Percentiles rank a stretch among this genome's conserved stretches.
phyloP scores from a whole-genome alignment of 2,113 vertebrate species.

The Alosa alosa region DNA sequence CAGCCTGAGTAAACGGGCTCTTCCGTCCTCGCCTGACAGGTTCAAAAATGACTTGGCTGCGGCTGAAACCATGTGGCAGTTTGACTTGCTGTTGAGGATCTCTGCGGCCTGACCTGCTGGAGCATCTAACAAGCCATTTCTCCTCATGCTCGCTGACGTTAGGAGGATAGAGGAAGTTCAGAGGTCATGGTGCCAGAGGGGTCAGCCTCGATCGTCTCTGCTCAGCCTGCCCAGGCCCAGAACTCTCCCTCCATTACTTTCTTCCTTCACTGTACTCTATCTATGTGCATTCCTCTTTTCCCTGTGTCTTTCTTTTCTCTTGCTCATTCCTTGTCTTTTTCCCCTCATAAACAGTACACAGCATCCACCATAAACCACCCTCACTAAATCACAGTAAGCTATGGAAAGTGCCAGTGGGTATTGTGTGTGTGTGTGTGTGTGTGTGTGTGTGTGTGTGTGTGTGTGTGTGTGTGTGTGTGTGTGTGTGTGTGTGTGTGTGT shows the following conservation, averaged over 20 bases:
- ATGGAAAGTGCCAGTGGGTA: neutral
- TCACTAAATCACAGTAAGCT: neutral
- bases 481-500: neutral
- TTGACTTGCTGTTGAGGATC: neutral
- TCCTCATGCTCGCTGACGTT: neutral
- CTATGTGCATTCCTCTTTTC: neutral
- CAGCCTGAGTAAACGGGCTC: neutral
- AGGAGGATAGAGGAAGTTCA: neutral
- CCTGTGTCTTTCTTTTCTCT: too few species aligned
- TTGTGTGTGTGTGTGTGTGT: neutral
- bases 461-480: neutral
- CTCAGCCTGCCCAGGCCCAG: neutral
- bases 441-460: neutral
- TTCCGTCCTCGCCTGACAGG: neutral
- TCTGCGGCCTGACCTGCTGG: neutral
- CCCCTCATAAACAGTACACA: neutral
- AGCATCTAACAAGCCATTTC: neutral
- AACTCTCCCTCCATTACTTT: neutral
- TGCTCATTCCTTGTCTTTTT: neutral
- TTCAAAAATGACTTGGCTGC: neutral
- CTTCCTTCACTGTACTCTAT: neutral
- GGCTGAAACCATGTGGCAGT: neutral
- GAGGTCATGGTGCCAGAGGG: neutral
- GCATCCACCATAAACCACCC: neutral
- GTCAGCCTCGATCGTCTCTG: neutral